Evolutionary conservation across 2,888 invertebrate genomes (phyloP).

Genomic region (Agapetus fuscipes): DNA sequence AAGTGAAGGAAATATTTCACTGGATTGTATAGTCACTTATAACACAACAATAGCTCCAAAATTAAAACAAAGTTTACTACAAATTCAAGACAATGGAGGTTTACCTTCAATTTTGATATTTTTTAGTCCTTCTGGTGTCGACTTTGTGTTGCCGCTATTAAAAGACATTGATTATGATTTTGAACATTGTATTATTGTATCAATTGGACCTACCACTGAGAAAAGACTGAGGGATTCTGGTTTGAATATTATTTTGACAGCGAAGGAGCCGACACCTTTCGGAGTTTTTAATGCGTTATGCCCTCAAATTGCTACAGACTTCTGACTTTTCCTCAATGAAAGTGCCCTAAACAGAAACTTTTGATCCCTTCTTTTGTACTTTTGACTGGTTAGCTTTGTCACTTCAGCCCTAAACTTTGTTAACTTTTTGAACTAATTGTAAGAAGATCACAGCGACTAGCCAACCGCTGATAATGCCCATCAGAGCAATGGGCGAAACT

Average conservation of each 20-base stretch:
- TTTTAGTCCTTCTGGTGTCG: slow-evolving; percentile 50
- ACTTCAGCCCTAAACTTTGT: no score
- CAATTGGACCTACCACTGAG: slow-evolving; percentile 49
- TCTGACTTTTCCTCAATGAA: no score
- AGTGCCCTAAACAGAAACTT: no score
- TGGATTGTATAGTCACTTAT: slow-evolving; percentile 44
- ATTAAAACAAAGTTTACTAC: slow-evolving; percentile 33
- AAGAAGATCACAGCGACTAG: no score
- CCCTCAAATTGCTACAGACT: no score
- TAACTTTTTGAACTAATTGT: no score
- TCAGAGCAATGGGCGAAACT: no score
- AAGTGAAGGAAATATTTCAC: slow-evolving; percentile 29
- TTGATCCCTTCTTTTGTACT: no score
- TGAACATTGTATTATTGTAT: slow-evolving; percentile 32
- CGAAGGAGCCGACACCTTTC: slow-evolving; percentile 40
- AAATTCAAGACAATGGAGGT: slow-evolving; percentile 27
- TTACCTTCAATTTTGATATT: slow-evolving; percentile 45
- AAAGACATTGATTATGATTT: slow-evolving; percentile 25
- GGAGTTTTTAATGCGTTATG: neutral
- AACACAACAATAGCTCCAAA: slow-evolving; percentile 41
- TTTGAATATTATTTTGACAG: slow-evolving; percentile 36
- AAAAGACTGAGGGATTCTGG: slow-evolving; percentile 36
- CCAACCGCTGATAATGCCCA: no score
- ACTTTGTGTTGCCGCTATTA: slow-evolving; percentile 35
- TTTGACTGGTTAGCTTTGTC: no score